Conservation (phyloP, 1,140 invertebrate genomes). For the Cepaea nemoralis region DNA sequence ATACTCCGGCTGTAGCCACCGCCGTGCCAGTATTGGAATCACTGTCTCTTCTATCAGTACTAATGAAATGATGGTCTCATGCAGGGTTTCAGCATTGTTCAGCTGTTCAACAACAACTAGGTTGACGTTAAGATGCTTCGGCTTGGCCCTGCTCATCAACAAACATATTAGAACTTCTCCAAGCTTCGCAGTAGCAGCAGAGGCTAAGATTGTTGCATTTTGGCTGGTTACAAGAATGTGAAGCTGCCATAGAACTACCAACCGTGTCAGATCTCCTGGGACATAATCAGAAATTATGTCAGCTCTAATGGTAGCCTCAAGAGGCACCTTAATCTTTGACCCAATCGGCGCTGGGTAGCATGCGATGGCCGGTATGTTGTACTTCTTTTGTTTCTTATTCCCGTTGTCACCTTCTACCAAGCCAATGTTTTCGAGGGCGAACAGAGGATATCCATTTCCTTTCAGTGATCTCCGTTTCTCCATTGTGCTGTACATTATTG, state of each 20-base stretch:
- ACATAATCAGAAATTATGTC: slow-evolving; percentile 32
- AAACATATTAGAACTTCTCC: slow-evolving; percentile 23
- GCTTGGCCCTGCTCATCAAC: slow-evolving; percentile 35
- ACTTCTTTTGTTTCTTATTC: slow-evolving; percentile 15
- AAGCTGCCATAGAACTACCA: slow-evolving; percentile 31
- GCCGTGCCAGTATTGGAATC: slow-evolving; percentile 14
- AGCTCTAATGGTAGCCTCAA: slow-evolving; percentile 2
- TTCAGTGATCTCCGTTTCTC: slow-evolving; percentile 10
- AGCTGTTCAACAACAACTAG: slow-evolving; percentile 37
- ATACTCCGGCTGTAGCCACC: slow-evolving; percentile 24
- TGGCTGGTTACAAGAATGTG: background rate
- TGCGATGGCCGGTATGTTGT: slow-evolving; percentile 11
- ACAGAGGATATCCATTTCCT: slow-evolving; percentile 40
- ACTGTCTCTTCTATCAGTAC: slow-evolving; percentile 37
- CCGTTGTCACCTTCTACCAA: background rate
- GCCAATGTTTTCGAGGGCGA: slow-evolving; percentile 38
- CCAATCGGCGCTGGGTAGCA: slow-evolving; percentile 38
- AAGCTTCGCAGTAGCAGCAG: background rate
- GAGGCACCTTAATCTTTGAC: slow-evolving; percentile 23
- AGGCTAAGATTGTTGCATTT: slow-evolving; percentile 28
- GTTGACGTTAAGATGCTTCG: slow-evolving; percentile 27
- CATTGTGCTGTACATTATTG: slow-evolving; percentile 42
- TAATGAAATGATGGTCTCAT: slow-evolving; percentile 30
- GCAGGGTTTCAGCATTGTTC: slow-evolving; percentile 8
- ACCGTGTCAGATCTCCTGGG: slow-evolving; percentile 31